phyloP scores from a whole-genome alignment of 2,797 vertebrate genomes.

The Fringilla coelebs region DNA sequence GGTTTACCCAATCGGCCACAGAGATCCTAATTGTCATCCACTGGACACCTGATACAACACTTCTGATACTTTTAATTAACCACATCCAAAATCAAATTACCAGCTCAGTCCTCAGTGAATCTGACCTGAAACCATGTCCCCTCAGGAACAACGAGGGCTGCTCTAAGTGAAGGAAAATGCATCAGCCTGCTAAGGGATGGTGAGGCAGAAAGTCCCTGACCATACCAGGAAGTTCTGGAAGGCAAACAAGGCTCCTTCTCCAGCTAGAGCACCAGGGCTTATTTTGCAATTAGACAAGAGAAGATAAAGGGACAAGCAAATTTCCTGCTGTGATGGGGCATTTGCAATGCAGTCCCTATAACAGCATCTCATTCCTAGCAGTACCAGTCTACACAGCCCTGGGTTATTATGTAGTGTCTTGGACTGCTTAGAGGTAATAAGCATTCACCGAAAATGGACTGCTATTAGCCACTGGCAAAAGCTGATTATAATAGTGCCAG shows the following conservation, averaged over 20 bases:
- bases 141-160: neutral
- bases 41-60: neutral
- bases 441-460: slow-evolving; percentile 64
- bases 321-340: slow-evolving; percentile 54
- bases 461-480: slow-evolving; percentile 67
- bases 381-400: slow-evolving; percentile 46
- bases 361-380: slow-evolving; percentile 40
- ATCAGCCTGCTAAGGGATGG: neutral
- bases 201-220: neutral
- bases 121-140: neutral
- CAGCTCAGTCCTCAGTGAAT: neutral
- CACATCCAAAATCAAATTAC: slow-evolving; percentile 3
- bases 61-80: slow-evolving; percentile 33
- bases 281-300: slow-evolving; percentile 43
- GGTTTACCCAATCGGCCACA: neutral
- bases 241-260: neutral
- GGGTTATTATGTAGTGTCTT: slow-evolving; percentile 62
- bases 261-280: neutral
- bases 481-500: slow-evolving; percentile 65
- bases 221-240: slow-evolving; percentile 1
- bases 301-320: slow-evolving; percentile 54
- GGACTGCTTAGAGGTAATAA: slow-evolving; percentile 64
- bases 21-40: neutral
- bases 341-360: slow-evolving; percentile 1
- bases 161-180: slow-evolving; percentile 9